phyloP scores from a whole-genome alignment of 35 echinoderm and acorn worm genomes.

The Nesometra sesokonis region DNA sequence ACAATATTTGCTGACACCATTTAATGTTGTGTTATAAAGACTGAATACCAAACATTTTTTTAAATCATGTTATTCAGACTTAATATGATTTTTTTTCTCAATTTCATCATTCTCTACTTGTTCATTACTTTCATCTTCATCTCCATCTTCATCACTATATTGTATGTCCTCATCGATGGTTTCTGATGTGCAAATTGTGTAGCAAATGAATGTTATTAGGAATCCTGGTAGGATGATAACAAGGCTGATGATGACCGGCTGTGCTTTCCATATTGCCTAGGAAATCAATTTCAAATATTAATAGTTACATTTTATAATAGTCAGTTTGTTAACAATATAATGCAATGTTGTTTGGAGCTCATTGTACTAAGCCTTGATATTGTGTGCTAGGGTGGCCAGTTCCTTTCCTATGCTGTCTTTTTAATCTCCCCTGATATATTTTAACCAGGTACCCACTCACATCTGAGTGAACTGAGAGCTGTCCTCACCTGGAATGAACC shows the following conservation, averaged over 20 bases:
- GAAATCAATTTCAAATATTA: neutral
- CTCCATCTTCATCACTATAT: constrained; percentile 19
- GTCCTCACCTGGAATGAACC: no score
- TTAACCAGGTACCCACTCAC: no score
- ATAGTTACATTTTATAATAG: neutral
- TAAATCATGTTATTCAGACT: neutral
- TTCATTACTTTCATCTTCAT: constrained; percentile 6
- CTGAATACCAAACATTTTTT: neutral
- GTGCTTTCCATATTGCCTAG: constrained; percentile 44
- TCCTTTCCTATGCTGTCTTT: no score
- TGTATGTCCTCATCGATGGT: constrained; percentile 33
- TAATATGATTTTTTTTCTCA: neutral
- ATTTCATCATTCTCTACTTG: neutral
- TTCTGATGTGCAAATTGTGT: constrained; percentile 41
- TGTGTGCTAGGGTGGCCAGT: no score
- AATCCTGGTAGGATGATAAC: constrained; percentile 26
- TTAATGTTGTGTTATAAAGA: neutral
- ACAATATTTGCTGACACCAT: no score
- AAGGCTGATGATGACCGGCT: constrained; percentile 27
- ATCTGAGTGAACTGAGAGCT: no score
- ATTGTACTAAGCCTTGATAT: no score
- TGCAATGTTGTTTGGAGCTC: no score
- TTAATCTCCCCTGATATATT: no score
- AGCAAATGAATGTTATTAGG: constrained; percentile 46
- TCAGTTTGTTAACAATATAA: no score